Base-by-base conservation (phyloP, 2,797 vertebrate genomes). In the Helarctos malayanus region DNA sequence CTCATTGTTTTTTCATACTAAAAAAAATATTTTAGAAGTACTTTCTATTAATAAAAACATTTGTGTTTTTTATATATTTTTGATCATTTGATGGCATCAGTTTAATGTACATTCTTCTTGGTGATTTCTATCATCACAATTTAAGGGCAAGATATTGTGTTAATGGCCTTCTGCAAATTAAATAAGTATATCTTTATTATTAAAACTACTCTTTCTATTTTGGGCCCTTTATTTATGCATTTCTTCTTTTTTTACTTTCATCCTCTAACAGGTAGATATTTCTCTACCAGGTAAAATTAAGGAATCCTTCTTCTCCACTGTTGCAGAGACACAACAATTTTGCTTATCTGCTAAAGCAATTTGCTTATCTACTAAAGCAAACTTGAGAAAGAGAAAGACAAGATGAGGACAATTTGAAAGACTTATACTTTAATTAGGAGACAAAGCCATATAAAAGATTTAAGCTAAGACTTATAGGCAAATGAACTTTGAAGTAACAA, bases 401-500 rank as follows among this genome's bases (percentile, higher is more conserved):
- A 61, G 13, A 63, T 87, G 4, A 52, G 41, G 29, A 45, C 4
- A 56, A 35, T 59, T 47, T 84, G 32, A 79, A 90, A 87, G 86
- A 65, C 47, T 75, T 84, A 32, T 11, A 90, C 8, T 86, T 96
- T 82, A 92, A 69, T 93, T 69, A 78, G 80, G 16, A 69, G 38
- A 82, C 27, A 38, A 7, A 78, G 1, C 75, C 49, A 82, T 78
- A 52, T 7, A 4, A 94, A 81, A 57, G 13, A 82, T 41, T 69
- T 86, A 96, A 49, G 19, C 2, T 16, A 87, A 90, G 27, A 93
- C 12, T 90, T 29, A 68, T 27, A 61, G 13, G 35, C 23, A 71
- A 32, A 73, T 92, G 23, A 82, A 81, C 86, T 71, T 78, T 47
- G n/a, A 83, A 78, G 32, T 63, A 61, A 92, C 35, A 82, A 85